Evolutionary conservation across 1,140 invertebrate genomes (phyloP).

Genomic region (Monochamus saltuarius): DNA sequence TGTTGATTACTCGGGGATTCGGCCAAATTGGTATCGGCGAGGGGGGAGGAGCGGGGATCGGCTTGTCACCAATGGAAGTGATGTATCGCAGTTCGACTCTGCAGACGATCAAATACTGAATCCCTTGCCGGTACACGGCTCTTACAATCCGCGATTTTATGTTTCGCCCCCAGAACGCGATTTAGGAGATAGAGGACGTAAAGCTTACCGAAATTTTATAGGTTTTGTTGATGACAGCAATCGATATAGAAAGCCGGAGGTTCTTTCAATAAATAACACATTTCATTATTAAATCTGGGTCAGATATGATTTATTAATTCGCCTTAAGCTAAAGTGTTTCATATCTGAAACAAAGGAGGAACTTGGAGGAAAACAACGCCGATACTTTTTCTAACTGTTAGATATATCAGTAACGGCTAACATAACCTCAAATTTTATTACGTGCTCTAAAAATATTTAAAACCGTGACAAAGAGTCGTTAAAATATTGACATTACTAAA

Average conservation of each 20-base stretch:
- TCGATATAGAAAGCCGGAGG: background rate
- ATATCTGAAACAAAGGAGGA: too few species aligned
- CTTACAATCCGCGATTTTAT: slow-evolving; percentile 12
- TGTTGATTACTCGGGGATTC: slow-evolving; percentile 36
- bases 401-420: too few species aligned
- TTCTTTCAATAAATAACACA: background rate
- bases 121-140: slow-evolving; percentile 21
- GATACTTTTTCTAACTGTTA: too few species aligned
- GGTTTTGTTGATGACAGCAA: background rate
- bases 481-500: too few species aligned
- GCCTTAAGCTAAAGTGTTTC: too few species aligned
- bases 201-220: background rate
- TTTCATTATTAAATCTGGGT: background rate
- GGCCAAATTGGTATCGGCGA: slow-evolving; percentile 34
- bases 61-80: background rate
- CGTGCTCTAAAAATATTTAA: too few species aligned
- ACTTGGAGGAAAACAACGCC: too few species aligned
- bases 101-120: slow-evolving; percentile 28
- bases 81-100: slow-evolving; percentile 10
- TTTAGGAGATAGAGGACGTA: background rate
- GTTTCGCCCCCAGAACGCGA: background rate
- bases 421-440: too few species aligned
- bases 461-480: too few species aligned
- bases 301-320: too few species aligned
- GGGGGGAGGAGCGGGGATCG: slow-evolving; percentile 11